These are phyloP conservation scores for Zapus hudsonius DNA, from an alignment of 2,113 vertebrate genomes.

Conservation along the genomic window DNA sequence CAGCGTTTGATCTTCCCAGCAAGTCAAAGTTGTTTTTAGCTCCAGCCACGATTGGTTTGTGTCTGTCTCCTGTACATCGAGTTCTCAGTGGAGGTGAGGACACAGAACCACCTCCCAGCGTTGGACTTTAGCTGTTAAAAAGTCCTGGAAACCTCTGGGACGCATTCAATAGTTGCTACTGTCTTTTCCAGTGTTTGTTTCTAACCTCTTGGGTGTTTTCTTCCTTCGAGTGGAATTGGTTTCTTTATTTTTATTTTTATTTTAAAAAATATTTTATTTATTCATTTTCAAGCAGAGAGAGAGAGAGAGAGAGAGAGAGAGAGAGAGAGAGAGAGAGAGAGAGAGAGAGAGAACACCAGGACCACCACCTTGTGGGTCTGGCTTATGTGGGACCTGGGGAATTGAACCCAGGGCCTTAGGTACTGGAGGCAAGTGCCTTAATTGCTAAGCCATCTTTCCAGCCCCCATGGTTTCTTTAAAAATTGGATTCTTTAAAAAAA, in stretches of 20 bases:
- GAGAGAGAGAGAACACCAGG: no score
- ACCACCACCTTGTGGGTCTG: no score
- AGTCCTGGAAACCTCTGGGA: background rate
- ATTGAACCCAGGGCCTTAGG: no score
- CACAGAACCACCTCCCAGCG: accelerated
- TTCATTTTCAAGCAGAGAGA: no score
- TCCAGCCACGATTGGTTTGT: background rate
- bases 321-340: no score
- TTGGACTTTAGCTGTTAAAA: background rate
- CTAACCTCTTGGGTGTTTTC: background rate
- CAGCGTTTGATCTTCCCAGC: background rate
- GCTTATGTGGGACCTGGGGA: no score
- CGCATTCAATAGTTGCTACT: background rate
- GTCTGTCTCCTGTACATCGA: background rate
- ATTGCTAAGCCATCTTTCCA: no score
- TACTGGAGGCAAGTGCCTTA: no score
- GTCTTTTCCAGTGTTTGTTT: background rate
- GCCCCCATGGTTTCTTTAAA: background rate
- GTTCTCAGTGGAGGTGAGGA: background rate
- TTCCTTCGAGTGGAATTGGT: background rate
- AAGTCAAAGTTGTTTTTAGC: background rate
- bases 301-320: no score
- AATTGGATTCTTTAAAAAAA: background rate
- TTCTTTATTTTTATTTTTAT: background rate
- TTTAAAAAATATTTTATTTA: background rate